Base-by-base conservation (phyloP, 2,797 vertebrate species). In the Coccyzus lansbergi region DNA sequence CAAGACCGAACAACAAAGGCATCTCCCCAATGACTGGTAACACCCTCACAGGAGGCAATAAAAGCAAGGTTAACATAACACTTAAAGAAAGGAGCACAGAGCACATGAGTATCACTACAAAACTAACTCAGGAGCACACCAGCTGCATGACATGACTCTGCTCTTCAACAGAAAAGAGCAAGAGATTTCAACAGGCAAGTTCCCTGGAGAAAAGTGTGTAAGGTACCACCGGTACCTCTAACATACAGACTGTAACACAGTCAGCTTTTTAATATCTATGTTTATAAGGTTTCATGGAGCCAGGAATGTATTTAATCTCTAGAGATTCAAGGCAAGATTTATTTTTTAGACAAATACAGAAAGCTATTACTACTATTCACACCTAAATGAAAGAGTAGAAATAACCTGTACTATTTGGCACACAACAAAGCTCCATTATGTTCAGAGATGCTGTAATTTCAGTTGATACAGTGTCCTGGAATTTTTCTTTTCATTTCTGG, bases 201-300 rank as follows among this genome's bases (percentile, higher is more conserved):
- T 56, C 28, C 55, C 46, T 6, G 31, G 11, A 58, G 44, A 26
- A 58, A 55, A 24, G 11, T 4, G 25, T 15, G 46, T 4, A 8
- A 62, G 21, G 20, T 6, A 21, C 6, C 22, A 48, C 29, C 11
- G 12, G 2, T 0, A 49, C 18, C 33, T 78, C 22, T 6, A 46
- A 10, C 0, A 1, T 0, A 12, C 1, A 15, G 9, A 33, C 1
- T 28, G n/a, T 2, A 22, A 31, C 0, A 1, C 0, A 0, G 14
- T 2, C 46, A n/a, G 46, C 7, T 71, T 28, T 19, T 14, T 0
- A 58, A 90, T 16, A 8, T 58, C 25, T n/a, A 3, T 4, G 4
- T 7, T 46, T 56, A 24, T 15, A 52, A 5, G 4, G 12, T 29
- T 88, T 58, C 74, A 25, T 26, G 62, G 38, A 58, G 22, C 7